Conservation (phyloP, 1,140 invertebrate genomes). For the Heliothis subflexa region DNA sequence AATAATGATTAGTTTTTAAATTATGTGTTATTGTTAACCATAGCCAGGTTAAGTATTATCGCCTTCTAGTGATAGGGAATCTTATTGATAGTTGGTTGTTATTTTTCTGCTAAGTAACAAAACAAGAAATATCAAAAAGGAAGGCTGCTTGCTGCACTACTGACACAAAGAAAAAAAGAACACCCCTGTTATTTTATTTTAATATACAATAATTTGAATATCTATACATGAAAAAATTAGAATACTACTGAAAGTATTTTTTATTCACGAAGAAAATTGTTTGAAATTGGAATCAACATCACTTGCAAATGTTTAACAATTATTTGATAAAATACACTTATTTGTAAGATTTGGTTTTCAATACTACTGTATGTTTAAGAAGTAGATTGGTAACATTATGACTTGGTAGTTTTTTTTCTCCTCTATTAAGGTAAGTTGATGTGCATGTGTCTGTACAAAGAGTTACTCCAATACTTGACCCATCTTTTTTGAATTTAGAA, state of each 20-base stretch:
- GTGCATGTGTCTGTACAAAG: background rate
- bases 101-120: constrained; percentile 9
- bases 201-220: constrained; percentile 2
- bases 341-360: constrained; percentile 68
- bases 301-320: constrained; percentile 63
- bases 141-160: too few species aligned
- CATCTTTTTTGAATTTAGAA: constrained; percentile 72
- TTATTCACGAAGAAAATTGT: constrained; percentile 25
- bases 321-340: constrained; percentile 66
- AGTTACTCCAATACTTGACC: constrained; percentile 74
- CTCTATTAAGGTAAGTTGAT: background rate
- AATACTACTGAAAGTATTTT: constrained; percentile 1
- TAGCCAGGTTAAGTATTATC: constrained; percentile 2
- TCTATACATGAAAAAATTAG: constrained; percentile 3
- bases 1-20: constrained; percentile 37
- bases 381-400: constrained; percentile 67
- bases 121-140: too few species aligned
- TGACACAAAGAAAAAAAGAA: too few species aligned
- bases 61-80: background rate
- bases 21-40: constrained; percentile 38
- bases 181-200: background rate
- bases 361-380: constrained; percentile 70
- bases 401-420: constrained; percentile 27
- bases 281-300: constrained; percentile 44
- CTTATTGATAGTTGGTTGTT: constrained; percentile 34